Percentiles rank a stretch among this genome's conserved stretches.
Evolutionary conservation across 2,113 vertebrate genomes (phyloP).

Genomic region (Apus apus): DNA sequence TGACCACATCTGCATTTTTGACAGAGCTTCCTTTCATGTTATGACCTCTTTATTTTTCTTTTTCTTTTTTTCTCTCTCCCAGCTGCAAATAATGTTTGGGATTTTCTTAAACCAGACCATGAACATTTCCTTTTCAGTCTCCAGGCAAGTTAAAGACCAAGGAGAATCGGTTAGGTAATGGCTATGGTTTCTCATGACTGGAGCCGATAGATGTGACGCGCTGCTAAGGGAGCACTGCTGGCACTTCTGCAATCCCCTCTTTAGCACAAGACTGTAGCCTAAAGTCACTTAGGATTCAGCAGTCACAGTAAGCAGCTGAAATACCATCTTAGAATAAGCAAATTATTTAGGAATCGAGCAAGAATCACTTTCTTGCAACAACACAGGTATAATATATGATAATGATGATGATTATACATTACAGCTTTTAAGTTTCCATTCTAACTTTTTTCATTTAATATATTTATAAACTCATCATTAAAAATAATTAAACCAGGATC

Average conservation of each 20-base stretch:
- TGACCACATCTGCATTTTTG: not conserved
- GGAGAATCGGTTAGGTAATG: not conserved
- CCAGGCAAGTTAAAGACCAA: not conserved
- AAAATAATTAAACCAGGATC: not conserved
- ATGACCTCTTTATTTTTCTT: not conserved
- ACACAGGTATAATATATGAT: not conserved
- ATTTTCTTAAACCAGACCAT: not conserved
- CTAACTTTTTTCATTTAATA: not conserved
- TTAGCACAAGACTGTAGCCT: not conserved
- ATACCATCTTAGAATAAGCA: not conserved
- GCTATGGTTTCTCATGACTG: not conserved
- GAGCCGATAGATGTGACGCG: not conserved
- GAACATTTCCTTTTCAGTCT: not conserved
- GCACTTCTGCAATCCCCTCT: not conserved
- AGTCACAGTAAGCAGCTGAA: not conserved
- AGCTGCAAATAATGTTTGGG: not conserved
- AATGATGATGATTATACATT: not conserved
- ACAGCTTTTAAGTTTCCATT: not conserved
- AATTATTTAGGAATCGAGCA: not conserved
- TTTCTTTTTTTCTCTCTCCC: not conserved
- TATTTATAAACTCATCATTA: not conserved
- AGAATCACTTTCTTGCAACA: not conserved
- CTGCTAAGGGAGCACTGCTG: not conserved
- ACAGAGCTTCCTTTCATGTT: not conserved
- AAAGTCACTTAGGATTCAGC: not conserved